Percentiles rank a stretch among this genome's conserved stretches.
phyloP scores from a whole-genome alignment of 2,888 invertebrate genomes.

The Drosophila incognita region DNA sequence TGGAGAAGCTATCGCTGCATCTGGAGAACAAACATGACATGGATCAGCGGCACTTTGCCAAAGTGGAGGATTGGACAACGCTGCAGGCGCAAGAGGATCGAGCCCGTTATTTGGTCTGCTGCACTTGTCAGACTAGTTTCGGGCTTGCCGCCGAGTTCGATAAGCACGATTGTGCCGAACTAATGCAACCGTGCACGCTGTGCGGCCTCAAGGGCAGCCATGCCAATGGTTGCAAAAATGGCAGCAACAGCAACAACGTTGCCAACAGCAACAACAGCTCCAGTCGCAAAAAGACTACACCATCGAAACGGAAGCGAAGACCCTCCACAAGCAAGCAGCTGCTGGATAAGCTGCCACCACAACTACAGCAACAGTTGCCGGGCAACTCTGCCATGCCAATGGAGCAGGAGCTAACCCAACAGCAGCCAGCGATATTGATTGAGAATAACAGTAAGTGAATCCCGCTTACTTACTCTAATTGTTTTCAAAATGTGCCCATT shows the following conservation, averaged over 20 bases:
- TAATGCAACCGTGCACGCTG: constrained; percentile 82
- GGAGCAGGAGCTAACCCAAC: background rate
- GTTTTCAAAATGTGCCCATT: background rate
- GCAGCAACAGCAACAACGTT: constrained; percentile 31
- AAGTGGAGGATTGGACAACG: constrained; percentile 86
- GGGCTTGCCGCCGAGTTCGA: constrained; percentile 91
- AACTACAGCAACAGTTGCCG: background rate
- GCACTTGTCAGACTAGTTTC: constrained; percentile 92
- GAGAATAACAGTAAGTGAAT: constrained; percentile 57
- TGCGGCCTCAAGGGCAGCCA: constrained; percentile 84
- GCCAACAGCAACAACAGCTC: constrained; percentile 15
- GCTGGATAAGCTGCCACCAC: background rate
- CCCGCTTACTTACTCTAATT: background rate
- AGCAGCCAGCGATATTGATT: constrained; percentile 2
- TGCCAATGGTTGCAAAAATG: constrained; percentile 81
- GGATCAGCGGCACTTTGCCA: constrained; percentile 89
- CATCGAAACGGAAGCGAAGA: constrained; percentile 28
- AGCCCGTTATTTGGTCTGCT: constrained; percentile 91
- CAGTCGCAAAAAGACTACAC: constrained; percentile 35
- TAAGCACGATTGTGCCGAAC: constrained; percentile 88
- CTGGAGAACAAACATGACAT: constrained; percentile 92
- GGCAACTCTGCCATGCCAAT: constrained; percentile 1
- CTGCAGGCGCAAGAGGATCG: constrained; percentile 86
- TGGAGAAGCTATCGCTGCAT: constrained; percentile 92
- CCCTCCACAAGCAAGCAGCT: constrained; percentile 20